Base-by-base conservation (phyloP, 2,888 invertebrate genomes). In the Aporophyla lueneburgensis region DNA sequence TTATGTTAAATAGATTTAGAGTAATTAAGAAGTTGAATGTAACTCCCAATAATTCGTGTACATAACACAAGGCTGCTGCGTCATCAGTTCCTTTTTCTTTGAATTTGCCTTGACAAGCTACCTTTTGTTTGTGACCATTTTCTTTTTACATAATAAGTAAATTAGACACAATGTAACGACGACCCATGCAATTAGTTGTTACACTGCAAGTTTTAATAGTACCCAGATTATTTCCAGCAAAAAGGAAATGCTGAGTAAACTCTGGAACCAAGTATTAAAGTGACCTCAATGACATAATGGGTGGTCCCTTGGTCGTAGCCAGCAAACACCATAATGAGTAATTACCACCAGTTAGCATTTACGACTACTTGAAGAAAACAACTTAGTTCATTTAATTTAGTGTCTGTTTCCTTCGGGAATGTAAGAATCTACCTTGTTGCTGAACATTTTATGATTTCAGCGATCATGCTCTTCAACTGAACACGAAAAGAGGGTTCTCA, bases 281-380 rank as follows among this genome's bases (percentile, higher is more conserved):
- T 78, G 78, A 71, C 78, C 68, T 68, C 43, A 85, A 84, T 75
- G 59, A 69, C 83, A 65, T 84, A 85, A 85, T 84, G 49, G 33
- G 16, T 54, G 51, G 62, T 73, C 73, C 58, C 54, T 66, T 76
- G 79, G 54, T 59, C 58, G 61, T 59, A 24, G 43, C 62, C 33
- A 63, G 61, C 68, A 58, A 56, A 78, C 63, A 73, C 46, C 56
- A 56, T 78, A 78, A 82, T 82, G 83, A 74, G 54, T 51, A 61
- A 75, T 58, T 71, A 75, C n/a, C 61, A 40, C 4, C 49, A 74
- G 40, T 78, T 73, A 78, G 71, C 78, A 61, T 81, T 85, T 73
- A 85, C 70, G 85, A 80, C 67, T 53, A 72, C 51, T 81, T 78
- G 54, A 82, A 74, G 63, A 71, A 82, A 85, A 79, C 51, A 66